A percentile compares a stretch with the other conserved stretches of the same genome.
Conservation (phyloP, 2,113 vertebrate genomes). For the Cryptotis parvus region DNA sequence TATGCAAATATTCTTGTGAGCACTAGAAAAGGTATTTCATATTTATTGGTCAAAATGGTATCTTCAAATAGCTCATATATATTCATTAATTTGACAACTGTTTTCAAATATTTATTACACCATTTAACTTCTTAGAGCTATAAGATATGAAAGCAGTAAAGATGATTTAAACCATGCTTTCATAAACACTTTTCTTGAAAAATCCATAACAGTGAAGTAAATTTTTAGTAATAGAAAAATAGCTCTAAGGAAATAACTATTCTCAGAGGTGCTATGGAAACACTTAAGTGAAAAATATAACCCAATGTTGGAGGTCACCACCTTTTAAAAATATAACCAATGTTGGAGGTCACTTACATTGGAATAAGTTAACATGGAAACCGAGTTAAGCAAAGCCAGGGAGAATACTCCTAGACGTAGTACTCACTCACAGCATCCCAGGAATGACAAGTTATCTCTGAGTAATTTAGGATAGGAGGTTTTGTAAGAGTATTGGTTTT, state of each 20-base stretch:
- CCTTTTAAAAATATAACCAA: background rate
- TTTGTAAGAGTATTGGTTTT: background rate
- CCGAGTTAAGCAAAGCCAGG: background rate
- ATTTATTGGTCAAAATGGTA: background rate
- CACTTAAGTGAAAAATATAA: background rate
- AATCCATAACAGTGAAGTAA: background rate
- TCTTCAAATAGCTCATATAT: background rate
- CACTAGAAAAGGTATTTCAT: background rate
- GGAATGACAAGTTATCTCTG: background rate
- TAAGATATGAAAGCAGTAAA: background rate
- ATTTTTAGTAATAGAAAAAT: background rate
- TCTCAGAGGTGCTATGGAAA: background rate
- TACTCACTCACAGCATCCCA: background rate
- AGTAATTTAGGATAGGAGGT: background rate
- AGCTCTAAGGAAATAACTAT: background rate
- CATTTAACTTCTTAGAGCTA: background rate
- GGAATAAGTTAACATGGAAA: background rate
- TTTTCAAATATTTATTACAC: background rate
- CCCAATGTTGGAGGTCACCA: background rate
- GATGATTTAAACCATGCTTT: background rate
- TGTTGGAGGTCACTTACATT: background rate
- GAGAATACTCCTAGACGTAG: background rate
- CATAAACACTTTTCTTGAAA: background rate
- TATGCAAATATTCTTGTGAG: background rate
- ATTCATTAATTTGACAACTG: constrained; percentile 3